Evolutionary conservation across 2,113 vertebrate species (phyloP).

Genomic region (Xiphorhynchus elegans): DNA sequence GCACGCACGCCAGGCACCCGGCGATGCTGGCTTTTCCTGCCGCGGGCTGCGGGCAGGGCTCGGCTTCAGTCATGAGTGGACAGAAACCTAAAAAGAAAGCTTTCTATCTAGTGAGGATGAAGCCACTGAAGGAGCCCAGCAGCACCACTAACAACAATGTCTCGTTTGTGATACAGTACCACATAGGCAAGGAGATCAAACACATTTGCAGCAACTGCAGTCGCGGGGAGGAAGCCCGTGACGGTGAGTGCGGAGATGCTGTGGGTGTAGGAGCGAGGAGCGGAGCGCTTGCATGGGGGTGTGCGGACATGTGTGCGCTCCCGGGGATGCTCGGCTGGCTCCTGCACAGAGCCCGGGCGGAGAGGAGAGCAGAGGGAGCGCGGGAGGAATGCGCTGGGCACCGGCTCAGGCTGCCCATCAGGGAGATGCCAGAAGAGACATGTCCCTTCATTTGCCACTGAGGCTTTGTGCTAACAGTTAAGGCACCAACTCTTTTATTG

Average conservation of each 20-base stretch:
- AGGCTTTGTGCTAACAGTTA: constrained; percentile 15
- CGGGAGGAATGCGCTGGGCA: constrained; percentile 12
- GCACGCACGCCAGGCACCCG: constrained; percentile 73
- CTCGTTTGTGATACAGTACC: constrained; percentile 95
- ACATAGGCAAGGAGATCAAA: constrained; percentile 98
- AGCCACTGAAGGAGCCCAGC: constrained; percentile 86
- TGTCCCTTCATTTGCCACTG: constrained; percentile 14
- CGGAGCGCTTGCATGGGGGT: background rate
- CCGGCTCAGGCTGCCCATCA: background rate
- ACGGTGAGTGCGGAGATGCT: constrained; percentile 85
- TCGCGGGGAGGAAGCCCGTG: constrained; percentile 89
- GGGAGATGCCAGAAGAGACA: constrained; percentile 39
- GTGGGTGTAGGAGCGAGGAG: constrained; percentile 41
- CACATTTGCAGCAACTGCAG: constrained; percentile 99
- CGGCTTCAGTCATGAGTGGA: constrained; percentile 68
- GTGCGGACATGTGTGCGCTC: background rate
- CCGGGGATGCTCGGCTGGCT: constrained; percentile 19
- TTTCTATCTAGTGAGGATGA: constrained; percentile 92
- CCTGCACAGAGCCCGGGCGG: background rate
- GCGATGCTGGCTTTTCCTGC: constrained; percentile 77
- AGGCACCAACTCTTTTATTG: background rate
- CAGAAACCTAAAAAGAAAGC: constrained; percentile 88
- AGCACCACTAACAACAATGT: constrained; percentile 81
- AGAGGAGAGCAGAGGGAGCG: constrained; percentile 4
- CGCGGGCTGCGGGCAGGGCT: constrained; percentile 77